These are phyloP conservation scores for Procambarus clarkii DNA, from an alignment of 1,140 invertebrate species.

Conservation along the genomic window DNA sequence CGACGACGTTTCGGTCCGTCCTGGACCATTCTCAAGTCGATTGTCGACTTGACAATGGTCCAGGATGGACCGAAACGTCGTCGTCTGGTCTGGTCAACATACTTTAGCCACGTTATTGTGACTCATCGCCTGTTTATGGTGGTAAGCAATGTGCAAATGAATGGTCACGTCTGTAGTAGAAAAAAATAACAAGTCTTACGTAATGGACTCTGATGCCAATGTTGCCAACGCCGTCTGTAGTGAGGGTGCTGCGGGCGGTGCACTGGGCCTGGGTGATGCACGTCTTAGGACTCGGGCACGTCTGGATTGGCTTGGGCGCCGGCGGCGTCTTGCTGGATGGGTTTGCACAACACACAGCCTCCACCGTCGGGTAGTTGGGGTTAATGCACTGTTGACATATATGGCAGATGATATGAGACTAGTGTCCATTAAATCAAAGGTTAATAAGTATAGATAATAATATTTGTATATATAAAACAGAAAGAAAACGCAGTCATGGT, in stretches of 20 bases:
- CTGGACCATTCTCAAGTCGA: no score
- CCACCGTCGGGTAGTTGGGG: background rate
- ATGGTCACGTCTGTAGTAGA: no score
- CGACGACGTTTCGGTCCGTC: no score
- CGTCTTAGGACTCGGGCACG: conserved; percentile 27
- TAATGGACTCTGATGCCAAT: conserved; percentile 82
- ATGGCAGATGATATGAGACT: no score
- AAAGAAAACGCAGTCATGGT: no score
- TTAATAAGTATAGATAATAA: no score
- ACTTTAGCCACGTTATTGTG: background rate
- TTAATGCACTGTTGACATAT: conserved; percentile 6
- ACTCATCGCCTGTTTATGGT: background rate
- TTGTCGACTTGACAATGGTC: no score
- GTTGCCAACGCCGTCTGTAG: conserved; percentile 83
- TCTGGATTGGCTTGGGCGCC: background rate
- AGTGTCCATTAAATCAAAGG: no score
- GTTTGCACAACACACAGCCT: background rate
- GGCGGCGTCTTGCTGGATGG: background rate
- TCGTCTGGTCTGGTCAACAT: background rate
- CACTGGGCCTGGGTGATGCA: conserved; percentile 74
- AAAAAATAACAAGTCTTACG: background rate
- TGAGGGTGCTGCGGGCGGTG: conserved; percentile 80
- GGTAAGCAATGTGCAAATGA: no score
- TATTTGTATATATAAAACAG: no score
- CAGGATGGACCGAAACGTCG: background rate